These are phyloP conservation scores for Anticlea derivata DNA, from an alignment of 2,888 invertebrate species.

Conservation along the genomic window DNA sequence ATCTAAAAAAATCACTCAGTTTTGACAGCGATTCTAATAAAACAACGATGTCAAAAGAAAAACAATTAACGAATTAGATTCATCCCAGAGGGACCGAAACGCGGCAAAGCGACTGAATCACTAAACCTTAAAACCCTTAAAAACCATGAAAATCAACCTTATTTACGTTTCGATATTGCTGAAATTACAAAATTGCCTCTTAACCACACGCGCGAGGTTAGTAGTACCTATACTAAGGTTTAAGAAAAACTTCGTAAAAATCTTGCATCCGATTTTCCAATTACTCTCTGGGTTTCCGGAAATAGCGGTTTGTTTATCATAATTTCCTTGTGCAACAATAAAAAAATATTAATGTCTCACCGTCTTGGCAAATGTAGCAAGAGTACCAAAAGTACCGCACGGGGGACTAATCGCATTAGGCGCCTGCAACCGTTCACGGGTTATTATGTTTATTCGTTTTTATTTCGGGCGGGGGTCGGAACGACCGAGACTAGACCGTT, in stretches of 20 bases:
- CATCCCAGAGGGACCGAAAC: too few relatives aligned
- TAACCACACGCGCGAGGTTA: too few relatives aligned
- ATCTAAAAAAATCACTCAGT: too few relatives aligned
- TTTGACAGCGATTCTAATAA: too few relatives aligned
- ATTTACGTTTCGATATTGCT: too few relatives aligned
- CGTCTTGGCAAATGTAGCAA: slow-evolving; percentile 59
- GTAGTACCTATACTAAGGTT: too few relatives aligned
- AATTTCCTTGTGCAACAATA: slow-evolving; percentile 68
- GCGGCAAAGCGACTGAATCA: too few relatives aligned
- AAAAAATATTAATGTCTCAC: slow-evolving; percentile 78
- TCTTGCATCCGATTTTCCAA: slow-evolving; percentile 1
- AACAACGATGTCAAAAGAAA: too few relatives aligned
- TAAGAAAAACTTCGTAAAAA: neutral
- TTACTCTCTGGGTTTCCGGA: slow-evolving; percentile 13
- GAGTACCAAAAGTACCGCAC: slow-evolving; percentile 39
- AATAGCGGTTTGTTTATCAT: slow-evolving; percentile 65
- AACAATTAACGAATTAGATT: too few relatives aligned
- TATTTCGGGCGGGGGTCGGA: slow-evolving; percentile 58
- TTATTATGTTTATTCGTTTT: slow-evolving; percentile 76
- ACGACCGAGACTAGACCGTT: slow-evolving; percentile 46
- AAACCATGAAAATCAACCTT: too few relatives aligned
- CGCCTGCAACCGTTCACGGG: slow-evolving; percentile 75
- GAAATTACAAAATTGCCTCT: too few relatives aligned
- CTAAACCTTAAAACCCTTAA: too few relatives aligned
- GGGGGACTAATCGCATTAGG: slow-evolving; percentile 65